Evolutionary conservation across 2,797 vertebrate genomes (phyloP).

Genomic region (Macropus fuliginosus): DNA sequence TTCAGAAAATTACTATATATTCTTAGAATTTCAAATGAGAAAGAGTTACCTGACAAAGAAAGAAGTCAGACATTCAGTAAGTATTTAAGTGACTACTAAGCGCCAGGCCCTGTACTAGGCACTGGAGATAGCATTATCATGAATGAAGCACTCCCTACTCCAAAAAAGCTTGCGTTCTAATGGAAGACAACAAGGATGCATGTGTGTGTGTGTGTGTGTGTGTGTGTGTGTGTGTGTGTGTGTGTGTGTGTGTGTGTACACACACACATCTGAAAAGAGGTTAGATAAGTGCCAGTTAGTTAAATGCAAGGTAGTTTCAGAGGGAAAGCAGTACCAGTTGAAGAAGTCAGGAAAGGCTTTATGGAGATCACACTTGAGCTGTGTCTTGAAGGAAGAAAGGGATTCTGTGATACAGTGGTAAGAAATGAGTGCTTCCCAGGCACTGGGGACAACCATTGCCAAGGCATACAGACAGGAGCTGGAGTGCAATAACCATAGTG

Average conservation of each 20-base stretch:
- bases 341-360: background rate
- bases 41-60: background rate
- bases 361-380: no score
- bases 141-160: background rate
- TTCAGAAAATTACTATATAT: slow-evolving; percentile 9
- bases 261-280: background rate
- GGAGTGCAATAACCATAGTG: background rate
- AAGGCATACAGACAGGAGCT: background rate
- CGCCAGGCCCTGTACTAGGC: background rate
- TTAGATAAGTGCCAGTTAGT: background rate
- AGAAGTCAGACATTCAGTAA: background rate
- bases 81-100: background rate
- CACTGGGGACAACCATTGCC: background rate
- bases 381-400: background rate
- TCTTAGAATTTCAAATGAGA: slow-evolving; percentile 35
- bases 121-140: background rate
- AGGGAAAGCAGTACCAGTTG: background rate
- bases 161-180: background rate
- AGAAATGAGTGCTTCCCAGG: background rate
- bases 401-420: background rate
- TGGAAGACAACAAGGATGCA: background rate
- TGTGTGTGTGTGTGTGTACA: background rate
- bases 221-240: no score
- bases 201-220: no score
- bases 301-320: background rate